phyloP scores from a whole-genome alignment of 2,797 vertebrate genomes.

The Orientallactaga sibirica region DNA sequence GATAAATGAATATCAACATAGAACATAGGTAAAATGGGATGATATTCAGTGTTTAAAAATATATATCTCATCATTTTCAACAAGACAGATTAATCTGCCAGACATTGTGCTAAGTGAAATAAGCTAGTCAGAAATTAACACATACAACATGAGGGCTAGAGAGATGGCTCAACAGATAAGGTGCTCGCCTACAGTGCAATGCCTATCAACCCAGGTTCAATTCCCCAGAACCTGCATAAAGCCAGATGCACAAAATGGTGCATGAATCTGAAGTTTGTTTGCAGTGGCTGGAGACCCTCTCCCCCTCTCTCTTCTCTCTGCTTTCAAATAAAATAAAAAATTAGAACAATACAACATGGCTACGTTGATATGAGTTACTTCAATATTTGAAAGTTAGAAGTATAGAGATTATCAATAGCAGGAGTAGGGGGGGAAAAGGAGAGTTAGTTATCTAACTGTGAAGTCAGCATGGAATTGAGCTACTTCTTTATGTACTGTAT shows the following conservation, averaged over 20 bases:
- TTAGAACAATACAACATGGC: not conserved
- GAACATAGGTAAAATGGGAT: not conserved
- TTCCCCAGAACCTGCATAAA: too few relatives aligned
- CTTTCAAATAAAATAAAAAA: too few relatives aligned
- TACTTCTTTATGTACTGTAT: not conserved
- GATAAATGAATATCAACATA: not conserved
- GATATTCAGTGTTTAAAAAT: not conserved
- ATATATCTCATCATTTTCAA: not conserved
- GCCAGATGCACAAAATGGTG: too few relatives aligned
- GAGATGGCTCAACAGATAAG: too few relatives aligned
- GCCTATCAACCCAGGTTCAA: too few relatives aligned
- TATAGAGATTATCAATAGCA: not conserved
- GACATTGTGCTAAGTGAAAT: not conserved
- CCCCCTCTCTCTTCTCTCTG: too few relatives aligned
- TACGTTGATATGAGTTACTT: not conserved
- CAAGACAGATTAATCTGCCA: not conserved
- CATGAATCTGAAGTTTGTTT: too few relatives aligned
- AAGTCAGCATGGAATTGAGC: not conserved
- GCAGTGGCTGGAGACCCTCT: too few relatives aligned
- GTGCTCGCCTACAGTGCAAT: too few relatives aligned
- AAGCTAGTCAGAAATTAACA: not conserved
- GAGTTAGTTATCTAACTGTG: not conserved
- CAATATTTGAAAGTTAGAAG: not conserved
- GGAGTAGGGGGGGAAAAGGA: too few relatives aligned
- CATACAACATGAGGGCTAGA: too few relatives aligned